Evolutionary conservation across 2,888 invertebrate species (phyloP), one percentile per base, ranked within the genome.

Genomic region (Cancer borealis): DNA sequence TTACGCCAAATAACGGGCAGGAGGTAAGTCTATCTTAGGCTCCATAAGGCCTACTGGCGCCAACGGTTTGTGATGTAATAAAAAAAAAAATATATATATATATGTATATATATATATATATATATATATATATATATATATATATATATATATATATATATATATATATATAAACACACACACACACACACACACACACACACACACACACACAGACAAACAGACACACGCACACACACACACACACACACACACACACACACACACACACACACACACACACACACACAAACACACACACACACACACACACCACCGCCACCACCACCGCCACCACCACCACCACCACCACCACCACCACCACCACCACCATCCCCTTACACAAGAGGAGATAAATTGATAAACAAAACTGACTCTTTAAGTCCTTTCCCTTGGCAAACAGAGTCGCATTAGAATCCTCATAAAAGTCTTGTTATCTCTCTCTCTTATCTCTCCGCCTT

Each of bases 401-500:
- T 73, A 73, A 26, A 73, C 73, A 73, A 73, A 73, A 73, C 73
- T 1, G 26, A 26, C 73, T 73, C 73, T n/a, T 73, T 73, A 73
- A 10, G 8, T 26, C 26, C 73, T 26, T 10, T 84, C 39, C 14
- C n/a, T 39, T 30, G 84, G 39, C 84, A 84, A 39, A 84, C 49
- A n/a, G 60, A 60, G 54, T 90, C 39, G n/a, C 90, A 90, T 93
- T 88, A 93, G 46, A 93, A 93, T 47, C 39, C 45, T 88, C 92
- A 93, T 93, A 93, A 93, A 93, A 93, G 39, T 73, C 87, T 66
- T 45, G 60, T 47, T 93, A 93, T 93, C 92, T 26, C n/a, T 60
- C 26, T 3, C 12, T 60, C 88, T 89, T 89, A 93, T 93, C 92
- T 46, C 89, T 30, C 73, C 84, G 84, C 46, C 66, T 88, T 89